Conservation (phyloP, 2,113 vertebrate genomes). For the Setophaga petechia region DNA sequence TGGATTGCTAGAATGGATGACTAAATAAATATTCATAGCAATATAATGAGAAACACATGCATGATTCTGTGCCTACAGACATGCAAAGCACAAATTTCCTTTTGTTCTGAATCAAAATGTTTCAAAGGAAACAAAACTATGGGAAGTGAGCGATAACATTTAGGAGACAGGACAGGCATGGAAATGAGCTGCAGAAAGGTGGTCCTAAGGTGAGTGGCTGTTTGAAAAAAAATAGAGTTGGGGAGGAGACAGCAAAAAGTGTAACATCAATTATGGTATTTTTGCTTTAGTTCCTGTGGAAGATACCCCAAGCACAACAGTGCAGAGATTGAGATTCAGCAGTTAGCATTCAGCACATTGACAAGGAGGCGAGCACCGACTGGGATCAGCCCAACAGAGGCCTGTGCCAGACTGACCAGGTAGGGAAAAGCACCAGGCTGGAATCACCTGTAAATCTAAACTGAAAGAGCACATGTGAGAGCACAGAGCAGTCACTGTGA, state of each 20-base stretch:
- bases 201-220: neutral
- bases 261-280: neutral
- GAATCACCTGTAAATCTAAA: neutral
- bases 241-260: neutral
- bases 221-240: neutral
- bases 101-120: neutral
- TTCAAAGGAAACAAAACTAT: neutral
- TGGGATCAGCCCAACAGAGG: neutral
- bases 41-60: constrained; percentile 29
- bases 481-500: neutral
- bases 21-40: constrained; percentile 29
- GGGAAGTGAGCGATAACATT: neutral
- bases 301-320: neutral
- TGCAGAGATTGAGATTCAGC: neutral
- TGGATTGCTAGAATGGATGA: constrained; percentile 5
- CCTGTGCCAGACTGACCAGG: neutral
- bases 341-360: neutral
- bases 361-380: neutral
- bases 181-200: neutral
- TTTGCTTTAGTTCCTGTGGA: neutral
- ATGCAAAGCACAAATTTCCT: neutral
- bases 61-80: neutral
- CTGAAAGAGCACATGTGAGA: neutral
- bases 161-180: neutral
- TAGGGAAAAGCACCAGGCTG: neutral